A percentile compares a stretch with the other conserved stretches of the same genome.
Evolutionary conservation across 2,113 vertebrate genomes (phyloP).

Genomic region (Pelmatolapia mariae): DNA sequence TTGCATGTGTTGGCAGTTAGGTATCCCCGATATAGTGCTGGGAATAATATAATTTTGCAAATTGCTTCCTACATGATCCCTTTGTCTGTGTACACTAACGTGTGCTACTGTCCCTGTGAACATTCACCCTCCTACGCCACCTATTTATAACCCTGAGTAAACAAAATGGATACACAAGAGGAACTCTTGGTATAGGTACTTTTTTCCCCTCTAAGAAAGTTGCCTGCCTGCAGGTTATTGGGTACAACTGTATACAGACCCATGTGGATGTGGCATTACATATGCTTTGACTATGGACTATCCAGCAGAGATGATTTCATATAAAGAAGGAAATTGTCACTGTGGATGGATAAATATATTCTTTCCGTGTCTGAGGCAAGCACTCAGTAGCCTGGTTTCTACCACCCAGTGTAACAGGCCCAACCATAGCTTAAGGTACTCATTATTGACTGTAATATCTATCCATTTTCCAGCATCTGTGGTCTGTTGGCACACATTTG

Average conservation of each 20-base stretch:
- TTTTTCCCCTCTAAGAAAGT: neutral
- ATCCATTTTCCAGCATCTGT: conserved; percentile 26
- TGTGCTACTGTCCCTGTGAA: conserved; percentile 33
- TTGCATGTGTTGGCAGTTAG: fast-evolving
- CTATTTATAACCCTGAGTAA: conserved; percentile 56
- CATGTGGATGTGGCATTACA: neutral
- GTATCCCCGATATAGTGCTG: neutral
- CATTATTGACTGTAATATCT: conserved; percentile 26
- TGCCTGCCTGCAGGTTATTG: neutral
- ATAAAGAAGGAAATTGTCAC: conserved; percentile 37
- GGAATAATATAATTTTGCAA: neutral
- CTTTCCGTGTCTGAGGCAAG: neutral
- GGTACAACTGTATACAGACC: neutral
- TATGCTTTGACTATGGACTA: conserved; percentile 6
- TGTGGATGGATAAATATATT: conserved; percentile 50
- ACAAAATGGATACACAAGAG: conserved; percentile 39
- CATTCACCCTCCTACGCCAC: neutral
- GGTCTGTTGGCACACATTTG: neutral
- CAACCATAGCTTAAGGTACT: neutral
- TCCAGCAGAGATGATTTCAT: conserved; percentile 36
- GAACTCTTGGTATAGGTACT: neutral
- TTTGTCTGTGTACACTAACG: conserved; percentile 7
- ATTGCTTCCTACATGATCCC: neutral
- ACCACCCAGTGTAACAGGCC: neutral
- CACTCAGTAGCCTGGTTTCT: conserved; percentile 6